Evolutionary conservation across 2,113 vertebrate species (phyloP).

Genomic region (Aythya baeri): DNA sequence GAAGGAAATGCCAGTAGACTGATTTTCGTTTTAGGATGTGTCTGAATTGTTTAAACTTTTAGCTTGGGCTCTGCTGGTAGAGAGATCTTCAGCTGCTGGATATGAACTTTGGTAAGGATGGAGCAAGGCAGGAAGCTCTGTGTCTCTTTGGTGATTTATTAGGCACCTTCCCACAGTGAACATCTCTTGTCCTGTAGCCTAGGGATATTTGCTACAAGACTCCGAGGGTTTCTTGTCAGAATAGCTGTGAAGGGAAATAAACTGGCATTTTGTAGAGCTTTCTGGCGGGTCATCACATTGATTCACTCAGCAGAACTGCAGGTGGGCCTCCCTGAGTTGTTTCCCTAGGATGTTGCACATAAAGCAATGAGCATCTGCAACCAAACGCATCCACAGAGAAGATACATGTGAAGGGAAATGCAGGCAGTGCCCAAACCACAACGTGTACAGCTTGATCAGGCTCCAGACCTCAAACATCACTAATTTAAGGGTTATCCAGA

Average conservation of each 20-base stretch:
- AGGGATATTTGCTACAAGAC: not conserved
- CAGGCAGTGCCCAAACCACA: not conserved
- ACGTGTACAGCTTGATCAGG: not conserved
- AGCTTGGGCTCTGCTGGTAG: not conserved
- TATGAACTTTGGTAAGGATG: not conserved
- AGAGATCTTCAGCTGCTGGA: not conserved
- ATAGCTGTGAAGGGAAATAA: not conserved
- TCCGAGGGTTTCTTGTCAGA: not conserved
- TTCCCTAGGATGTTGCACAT: not conserved
- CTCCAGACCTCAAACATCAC: constrained; percentile 13
- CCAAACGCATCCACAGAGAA: not conserved
- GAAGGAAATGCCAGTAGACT: constrained; percentile 7
- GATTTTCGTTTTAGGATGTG: not conserved
- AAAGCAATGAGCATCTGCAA: not conserved
- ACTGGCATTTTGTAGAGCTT: not conserved
- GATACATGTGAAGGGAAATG: not conserved
- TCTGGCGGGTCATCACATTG: not conserved
- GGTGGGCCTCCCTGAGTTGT: not conserved
- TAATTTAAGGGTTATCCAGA: not conserved
- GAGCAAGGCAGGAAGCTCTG: not conserved
- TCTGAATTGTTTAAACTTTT: constrained; percentile 24
- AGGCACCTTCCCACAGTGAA: not conserved
- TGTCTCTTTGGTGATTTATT: not conserved
- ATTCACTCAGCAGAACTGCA: not conserved
- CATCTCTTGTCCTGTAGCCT: not conserved